These are phyloP conservation scores for Cyphomyrus discorhynchus DNA, from an alignment of 2,113 vertebrate genomes.

Conservation along the genomic window DNA sequence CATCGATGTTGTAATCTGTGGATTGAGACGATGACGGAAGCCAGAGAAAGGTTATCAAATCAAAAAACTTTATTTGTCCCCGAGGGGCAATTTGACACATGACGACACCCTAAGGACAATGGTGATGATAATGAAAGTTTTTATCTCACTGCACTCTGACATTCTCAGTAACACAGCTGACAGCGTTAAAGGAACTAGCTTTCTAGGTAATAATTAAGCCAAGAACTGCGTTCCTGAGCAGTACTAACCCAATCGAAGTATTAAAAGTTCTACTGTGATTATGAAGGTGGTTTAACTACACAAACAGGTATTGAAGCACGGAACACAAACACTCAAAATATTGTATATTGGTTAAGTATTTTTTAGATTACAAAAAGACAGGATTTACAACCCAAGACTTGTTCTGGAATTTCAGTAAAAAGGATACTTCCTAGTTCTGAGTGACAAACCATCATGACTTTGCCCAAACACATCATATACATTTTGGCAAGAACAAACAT, in stretches of 20 bases:
- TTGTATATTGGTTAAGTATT: not conserved
- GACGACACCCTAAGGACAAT: not conserved
- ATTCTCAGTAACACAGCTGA: not conserved
- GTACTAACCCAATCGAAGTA: not conserved
- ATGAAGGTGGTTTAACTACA: not conserved
- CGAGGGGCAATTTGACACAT: not conserved
- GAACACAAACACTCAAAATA: not conserved
- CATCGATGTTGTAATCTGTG: slow-evolving; percentile 89
- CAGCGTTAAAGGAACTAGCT: not conserved
- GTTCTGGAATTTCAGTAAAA: not conserved
- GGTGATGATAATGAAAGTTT: not conserved
- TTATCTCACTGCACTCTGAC: not conserved
- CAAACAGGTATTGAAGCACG: not conserved
- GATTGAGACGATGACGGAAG: slow-evolving; percentile 15
- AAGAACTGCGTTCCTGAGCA: not conserved
- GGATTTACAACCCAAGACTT: not conserved
- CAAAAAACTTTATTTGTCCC: no score
- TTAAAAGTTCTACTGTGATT: not conserved
- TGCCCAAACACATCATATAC: not conserved
- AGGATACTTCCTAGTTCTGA: not conserved
- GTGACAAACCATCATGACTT: not conserved
- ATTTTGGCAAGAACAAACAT: not conserved
- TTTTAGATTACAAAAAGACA: not conserved
- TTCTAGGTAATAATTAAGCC: not conserved
- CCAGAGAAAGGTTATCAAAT: not conserved